These are phyloP conservation scores for Mesoclemmys tuberculata DNA, from an alignment of 2,113 vertebrate species.

Conservation along the genomic window DNA sequence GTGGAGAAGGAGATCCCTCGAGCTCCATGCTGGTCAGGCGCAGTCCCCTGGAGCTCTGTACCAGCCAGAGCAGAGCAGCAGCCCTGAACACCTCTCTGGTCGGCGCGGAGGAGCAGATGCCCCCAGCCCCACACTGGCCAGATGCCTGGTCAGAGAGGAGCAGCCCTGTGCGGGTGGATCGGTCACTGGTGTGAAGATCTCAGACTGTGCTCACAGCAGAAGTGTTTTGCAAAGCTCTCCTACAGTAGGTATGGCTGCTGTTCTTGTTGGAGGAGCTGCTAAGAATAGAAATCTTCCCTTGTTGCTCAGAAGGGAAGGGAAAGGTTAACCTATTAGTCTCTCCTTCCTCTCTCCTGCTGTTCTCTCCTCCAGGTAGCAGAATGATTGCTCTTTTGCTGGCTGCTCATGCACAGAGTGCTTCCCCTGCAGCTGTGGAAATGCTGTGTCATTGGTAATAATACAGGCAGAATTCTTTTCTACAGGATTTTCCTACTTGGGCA, in stretches of 20 bases:
- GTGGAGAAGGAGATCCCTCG: too few relatives aligned
- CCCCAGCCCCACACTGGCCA: too few relatives aligned
- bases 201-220: background rate
- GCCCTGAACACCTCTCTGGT: too few relatives aligned
- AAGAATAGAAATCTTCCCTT: background rate
- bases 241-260: background rate
- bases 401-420: background rate
- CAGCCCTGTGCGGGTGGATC: too few relatives aligned
- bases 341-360: background rate
- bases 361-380: constrained; percentile 52
- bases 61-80: too few relatives aligned
- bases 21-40: too few relatives aligned
- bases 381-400: background rate
- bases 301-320: background rate
- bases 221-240: background rate
- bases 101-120: too few relatives aligned
- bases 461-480: fast-evolving
- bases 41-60: too few relatives aligned
- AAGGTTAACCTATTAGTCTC: background rate
- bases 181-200: too few relatives aligned
- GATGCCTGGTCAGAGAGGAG: too few relatives aligned
- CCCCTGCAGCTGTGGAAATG: constrained; percentile 50
- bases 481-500: background rate
- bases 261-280: background rate
- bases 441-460: constrained; percentile 53